Evolutionary conservation across 2,888 invertebrate species (phyloP), one percentile per base, ranked within the genome.

Genomic region (Mesochorus sp.): DNA sequence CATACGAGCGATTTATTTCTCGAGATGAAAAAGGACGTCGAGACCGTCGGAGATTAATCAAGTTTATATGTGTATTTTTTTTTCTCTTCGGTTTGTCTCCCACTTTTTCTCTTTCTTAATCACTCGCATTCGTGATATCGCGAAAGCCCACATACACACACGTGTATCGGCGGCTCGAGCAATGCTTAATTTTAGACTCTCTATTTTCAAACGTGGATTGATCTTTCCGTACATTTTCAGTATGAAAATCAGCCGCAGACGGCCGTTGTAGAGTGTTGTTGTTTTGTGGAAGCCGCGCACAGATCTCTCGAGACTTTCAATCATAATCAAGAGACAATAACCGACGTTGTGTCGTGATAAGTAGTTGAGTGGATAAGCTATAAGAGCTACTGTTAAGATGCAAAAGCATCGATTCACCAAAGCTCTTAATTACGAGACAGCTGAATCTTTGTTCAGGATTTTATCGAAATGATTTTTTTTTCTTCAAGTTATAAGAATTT

Each of bases 161-260:
- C 28, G n/a, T 31, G 49, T 28, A 2, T 8, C 8, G n/a, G 71
- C 37, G 67, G 61, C 62, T n/a, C n/a, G n/a, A 47, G 37, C 19
- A 44, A 70, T 51, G 51, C 66, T 64, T 70, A 78, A 78, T 78
- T 78, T 74, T 78, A 78, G 66, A 74, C 44, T 66, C 64, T 59
- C 70, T 66, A 74, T 78, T 74, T 78, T 53, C 37, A 70, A 57
- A 67, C 62, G 19, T 57, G 64, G 34, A 39, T 26, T 28, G 26
- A 17, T 44, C 24, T 67, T 42, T 55, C 37, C 51, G 21, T 39
- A 34, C n/a, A n/a, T n/a, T n/a, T n/a, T 12, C 12, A 34, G 28
- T 28, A 26, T 34, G 68, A 49, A 59, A 64, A 28, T n/a, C n/a
- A n/a, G 28, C 49, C 59, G 57, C 14, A 59, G 66, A 70, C 51